Conservation (phyloP, 2,888 invertebrate species). For the Torymus texanus region DNA sequence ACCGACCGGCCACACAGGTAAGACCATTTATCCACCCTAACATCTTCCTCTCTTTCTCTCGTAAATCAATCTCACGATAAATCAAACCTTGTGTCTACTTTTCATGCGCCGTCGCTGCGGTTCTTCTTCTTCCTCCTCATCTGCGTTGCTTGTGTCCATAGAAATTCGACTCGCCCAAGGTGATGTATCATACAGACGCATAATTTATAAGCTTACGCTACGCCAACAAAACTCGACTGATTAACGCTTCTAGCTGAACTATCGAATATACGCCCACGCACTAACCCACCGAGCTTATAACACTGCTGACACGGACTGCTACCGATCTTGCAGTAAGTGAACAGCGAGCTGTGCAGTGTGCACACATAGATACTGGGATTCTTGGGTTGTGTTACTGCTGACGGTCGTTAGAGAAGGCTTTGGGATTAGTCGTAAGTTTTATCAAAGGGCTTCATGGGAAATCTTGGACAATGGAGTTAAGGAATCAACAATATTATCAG, state of each 20-base stretch:
- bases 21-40: constrained; percentile 22
- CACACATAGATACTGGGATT: no score
- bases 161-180: constrained; percentile 72
- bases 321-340: constrained; percentile 11
- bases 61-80: no score
- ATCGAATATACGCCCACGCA: constrained; percentile 8
- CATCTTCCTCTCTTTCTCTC: no score
- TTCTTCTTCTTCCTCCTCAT: neutral
- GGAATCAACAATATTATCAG: no score
- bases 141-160: constrained; percentile 40
- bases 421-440: no score
- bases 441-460: no score
- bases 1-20: constrained; percentile 70
- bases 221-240: constrained; percentile 2
- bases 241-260: constrained; percentile 21
- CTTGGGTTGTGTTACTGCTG: no score
- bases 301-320: neutral
- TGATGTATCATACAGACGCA: constrained; percentile 61
- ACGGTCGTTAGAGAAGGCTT: no score
- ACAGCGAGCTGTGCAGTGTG: neutral
- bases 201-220: constrained; percentile 15
- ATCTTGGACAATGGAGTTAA: no score
- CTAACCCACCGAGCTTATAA: constrained; percentile 28
- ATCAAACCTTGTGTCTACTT: constrained; percentile 4
- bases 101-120: constrained; percentile 30